Conservation (phyloP, 2,113 vertebrate species). For the Anthoscopus minutus region DNA sequence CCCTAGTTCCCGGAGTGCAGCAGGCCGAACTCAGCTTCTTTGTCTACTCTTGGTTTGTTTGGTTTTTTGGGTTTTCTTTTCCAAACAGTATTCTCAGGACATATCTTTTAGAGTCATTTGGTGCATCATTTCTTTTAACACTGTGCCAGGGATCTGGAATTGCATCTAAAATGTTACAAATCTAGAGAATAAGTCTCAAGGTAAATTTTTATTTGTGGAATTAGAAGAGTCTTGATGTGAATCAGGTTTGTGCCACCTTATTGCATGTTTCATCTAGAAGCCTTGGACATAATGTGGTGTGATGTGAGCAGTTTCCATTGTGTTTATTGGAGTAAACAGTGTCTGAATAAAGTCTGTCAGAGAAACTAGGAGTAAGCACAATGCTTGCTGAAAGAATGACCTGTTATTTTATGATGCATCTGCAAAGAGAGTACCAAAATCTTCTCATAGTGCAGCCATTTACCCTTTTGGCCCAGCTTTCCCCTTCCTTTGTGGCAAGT, state of each 20-base stretch:
- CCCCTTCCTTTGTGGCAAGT: not conserved
- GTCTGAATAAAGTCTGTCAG: not conserved
- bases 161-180: not conserved
- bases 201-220: not conserved
- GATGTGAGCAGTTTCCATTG: not conserved
- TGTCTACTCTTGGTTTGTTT: not conserved
- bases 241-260: not conserved
- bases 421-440: not conserved
- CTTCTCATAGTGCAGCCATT: not conserved
- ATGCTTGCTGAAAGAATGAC: not conserved
- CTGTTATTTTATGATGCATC: not conserved
- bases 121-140: rapidly evolving
- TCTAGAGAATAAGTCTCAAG: not conserved
- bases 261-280: not conserved
- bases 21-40: not conserved
- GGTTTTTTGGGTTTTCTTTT: not conserved
- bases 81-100: not conserved
- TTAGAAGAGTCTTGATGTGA: not conserved
- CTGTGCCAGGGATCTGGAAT: not conserved
- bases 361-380: not conserved
- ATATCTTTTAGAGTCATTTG: not conserved
- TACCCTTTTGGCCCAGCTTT: not conserved
- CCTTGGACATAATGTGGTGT: not conserved
- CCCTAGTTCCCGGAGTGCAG: not conserved
- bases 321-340: not conserved